Conservation (phyloP, 2,113 vertebrate species). For the Fulmarus glacialis region DNA sequence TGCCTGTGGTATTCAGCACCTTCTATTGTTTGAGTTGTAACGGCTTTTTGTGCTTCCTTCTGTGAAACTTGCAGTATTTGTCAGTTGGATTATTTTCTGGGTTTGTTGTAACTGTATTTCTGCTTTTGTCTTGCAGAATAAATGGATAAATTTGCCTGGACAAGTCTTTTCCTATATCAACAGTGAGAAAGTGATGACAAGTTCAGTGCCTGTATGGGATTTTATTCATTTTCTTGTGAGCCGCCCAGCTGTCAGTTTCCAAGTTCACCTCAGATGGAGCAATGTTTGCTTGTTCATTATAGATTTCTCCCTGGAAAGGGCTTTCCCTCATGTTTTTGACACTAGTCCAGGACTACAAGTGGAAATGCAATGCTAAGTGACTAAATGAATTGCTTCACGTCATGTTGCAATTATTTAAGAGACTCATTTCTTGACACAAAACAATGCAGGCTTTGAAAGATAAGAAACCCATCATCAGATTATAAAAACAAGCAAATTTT, state of each 20-base stretch:
- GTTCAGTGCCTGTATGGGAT: not conserved
- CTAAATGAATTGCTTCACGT: not conserved
- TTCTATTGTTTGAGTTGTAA: not conserved
- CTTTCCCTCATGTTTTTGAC: not conserved
- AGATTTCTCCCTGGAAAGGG: not conserved
- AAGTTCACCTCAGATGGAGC: not conserved
- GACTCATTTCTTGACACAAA: not conserved
- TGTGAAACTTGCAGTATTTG: not conserved
- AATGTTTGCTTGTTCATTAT: not conserved
- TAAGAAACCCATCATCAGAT: not conserved
- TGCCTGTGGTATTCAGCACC: not conserved
- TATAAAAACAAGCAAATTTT: not conserved
- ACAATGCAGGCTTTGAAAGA: not conserved
- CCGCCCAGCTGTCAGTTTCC: not conserved
- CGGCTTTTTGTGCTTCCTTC: not conserved
- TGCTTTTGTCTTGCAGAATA: not conserved
- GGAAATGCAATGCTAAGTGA: not conserved
- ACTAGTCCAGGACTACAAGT: not conserved
- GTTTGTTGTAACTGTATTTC: not conserved
- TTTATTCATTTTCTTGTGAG: not conserved
- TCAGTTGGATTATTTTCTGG: not conserved
- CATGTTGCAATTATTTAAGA: not conserved
- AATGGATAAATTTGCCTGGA: not conserved
- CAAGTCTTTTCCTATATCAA: not conserved
- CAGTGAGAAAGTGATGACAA: not conserved